A percentile compares a stretch with the other conserved stretches of the same genome.
Conservation (phyloP, 1,140 invertebrate species). For the Drosophila pachea region DNA sequence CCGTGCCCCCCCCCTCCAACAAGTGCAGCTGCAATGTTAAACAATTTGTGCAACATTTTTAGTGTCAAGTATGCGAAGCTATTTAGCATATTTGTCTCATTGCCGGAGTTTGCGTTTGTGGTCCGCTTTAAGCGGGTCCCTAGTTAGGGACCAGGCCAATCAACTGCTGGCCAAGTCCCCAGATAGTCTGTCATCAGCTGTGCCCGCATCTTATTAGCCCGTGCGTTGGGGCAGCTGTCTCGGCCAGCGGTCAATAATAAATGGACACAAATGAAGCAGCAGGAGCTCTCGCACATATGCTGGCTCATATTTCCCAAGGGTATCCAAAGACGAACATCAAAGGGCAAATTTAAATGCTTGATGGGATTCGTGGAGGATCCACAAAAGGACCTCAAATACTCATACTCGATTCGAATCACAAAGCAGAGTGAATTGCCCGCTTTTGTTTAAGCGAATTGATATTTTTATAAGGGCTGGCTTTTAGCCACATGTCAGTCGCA, state of each 20-base stretch:
- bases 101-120: not conserved
- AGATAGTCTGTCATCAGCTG: not conserved
- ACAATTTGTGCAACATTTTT: conserved; percentile 43
- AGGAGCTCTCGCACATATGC: conserved; percentile 1
- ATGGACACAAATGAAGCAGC: conserved; percentile 29
- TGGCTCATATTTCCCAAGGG: not conserved
- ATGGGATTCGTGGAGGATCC: conserved; percentile 27
- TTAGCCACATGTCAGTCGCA: conserved; percentile 50
- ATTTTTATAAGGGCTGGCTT: conserved; percentile 22
- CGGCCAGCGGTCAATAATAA: conserved; percentile 31
- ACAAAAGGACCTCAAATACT: too few relatives aligned
- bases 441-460: conserved; percentile 23
- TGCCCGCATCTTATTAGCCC: conserved; percentile 37
- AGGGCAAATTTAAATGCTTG: conserved; percentile 55
- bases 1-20: not conserved
- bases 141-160: conserved; percentile 23
- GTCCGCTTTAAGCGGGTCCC: not conserved
- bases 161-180: conserved; percentile 18
- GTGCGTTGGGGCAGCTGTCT: not conserved
- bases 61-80: conserved; percentile 33
- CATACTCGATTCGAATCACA: too few relatives aligned
- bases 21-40: conserved; percentile 21
- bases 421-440: too few relatives aligned
- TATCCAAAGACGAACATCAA: conserved; percentile 21
- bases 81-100: conserved; percentile 41